Percentiles rank a stretch among this genome's conserved stretches.
phyloP scores from a whole-genome alignment of 2,113 vertebrate genomes.

The Eudyptes chrysolophus region DNA sequence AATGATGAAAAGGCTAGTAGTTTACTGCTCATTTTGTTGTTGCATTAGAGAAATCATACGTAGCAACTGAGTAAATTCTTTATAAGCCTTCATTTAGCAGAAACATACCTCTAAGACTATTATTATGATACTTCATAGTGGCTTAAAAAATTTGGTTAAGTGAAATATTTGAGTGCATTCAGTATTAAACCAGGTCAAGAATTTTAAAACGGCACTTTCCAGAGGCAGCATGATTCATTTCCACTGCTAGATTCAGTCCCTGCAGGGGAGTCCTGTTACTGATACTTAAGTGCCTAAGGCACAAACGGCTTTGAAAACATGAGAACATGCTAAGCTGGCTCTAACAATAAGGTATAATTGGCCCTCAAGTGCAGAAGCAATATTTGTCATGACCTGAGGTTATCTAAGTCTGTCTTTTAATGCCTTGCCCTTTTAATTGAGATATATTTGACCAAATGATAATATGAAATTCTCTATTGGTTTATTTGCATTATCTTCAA shows the following conservation, averaged over 20 bases:
- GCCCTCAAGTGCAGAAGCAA: background rate
- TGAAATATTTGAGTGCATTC: background rate
- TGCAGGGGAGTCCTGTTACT: background rate
- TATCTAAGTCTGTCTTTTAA: background rate
- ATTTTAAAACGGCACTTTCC: background rate
- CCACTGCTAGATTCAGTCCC: background rate
- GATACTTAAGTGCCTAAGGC: background rate
- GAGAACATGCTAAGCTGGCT: background rate
- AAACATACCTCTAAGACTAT: background rate
- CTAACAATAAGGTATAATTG: background rate
- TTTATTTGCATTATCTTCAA: background rate
- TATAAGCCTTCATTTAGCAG: background rate
- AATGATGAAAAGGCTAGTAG: background rate
- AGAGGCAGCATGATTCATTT: background rate
- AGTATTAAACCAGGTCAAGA: background rate
- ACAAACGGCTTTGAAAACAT: background rate
- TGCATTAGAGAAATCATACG: background rate
- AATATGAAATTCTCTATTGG: background rate
- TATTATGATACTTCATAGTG: background rate
- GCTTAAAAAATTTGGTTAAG: background rate
- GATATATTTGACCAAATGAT: background rate
- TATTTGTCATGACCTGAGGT: background rate
- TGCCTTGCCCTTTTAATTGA: background rate
- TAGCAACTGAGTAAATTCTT: background rate
- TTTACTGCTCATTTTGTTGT: background rate